These are phyloP conservation scores for Dolomedes plantarius DNA, from an alignment of 2,888 invertebrate species.

Conservation along the genomic window DNA sequence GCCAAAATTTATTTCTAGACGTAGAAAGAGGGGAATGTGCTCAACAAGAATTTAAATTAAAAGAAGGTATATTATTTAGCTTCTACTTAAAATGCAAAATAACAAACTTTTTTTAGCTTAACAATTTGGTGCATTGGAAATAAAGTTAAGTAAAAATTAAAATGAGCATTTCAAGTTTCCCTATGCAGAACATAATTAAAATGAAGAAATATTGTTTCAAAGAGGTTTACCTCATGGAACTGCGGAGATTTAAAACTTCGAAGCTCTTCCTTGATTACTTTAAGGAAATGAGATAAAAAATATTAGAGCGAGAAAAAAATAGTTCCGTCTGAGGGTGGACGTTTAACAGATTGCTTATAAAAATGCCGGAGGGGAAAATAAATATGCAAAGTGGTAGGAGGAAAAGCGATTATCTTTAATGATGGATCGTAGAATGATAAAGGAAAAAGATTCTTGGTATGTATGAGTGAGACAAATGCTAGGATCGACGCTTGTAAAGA, in stretches of 20 bases:
- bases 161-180: not conserved
- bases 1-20: too few relatives aligned
- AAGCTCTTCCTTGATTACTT: conserved; percentile 46
- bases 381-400: conserved; percentile 62
- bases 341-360: conserved; percentile 53
- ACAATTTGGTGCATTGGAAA: too few relatives aligned
- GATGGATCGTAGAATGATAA: conserved; percentile 53
- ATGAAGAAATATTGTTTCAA: conserved; percentile 25
- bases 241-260: conserved; percentile 14
- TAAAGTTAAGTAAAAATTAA: too few relatives aligned
- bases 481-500: conserved; percentile 12
- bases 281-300: conserved; percentile 29
- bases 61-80: too few relatives aligned
- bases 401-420: conserved; percentile 59
- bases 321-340: not conserved
- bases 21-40: too few relatives aligned
- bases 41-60: too few relatives aligned
- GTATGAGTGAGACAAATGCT: conserved; percentile 31
- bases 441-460: conserved; percentile 5
- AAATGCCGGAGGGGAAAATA: conserved; percentile 46
- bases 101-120: too few relatives aligned
- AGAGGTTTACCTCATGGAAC: not conserved
- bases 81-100: too few relatives aligned
- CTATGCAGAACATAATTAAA: conserved; percentile 35
- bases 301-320: not conserved